These are phyloP conservation scores for Rhamnusium bicolor DNA, from an alignment of 2,888 invertebrate genomes.

Conservation along the genomic window DNA sequence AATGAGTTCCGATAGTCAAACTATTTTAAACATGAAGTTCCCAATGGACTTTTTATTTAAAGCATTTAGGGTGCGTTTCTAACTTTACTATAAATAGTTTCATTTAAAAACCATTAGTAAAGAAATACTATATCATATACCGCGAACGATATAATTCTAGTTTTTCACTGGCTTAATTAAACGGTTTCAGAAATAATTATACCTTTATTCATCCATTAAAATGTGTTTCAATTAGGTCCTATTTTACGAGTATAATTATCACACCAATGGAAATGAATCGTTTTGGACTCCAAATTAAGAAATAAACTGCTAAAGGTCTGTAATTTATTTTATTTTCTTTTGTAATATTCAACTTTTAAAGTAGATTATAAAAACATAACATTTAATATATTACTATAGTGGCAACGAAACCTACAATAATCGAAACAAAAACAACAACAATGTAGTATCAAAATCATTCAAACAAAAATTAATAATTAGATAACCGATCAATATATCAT, in stretches of 20 bases:
- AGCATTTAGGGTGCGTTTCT: too few relatives aligned
- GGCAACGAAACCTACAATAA: too few relatives aligned
- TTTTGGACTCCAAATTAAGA: conserved; percentile 1
- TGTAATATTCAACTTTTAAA: neutral
- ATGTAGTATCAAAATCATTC: too few relatives aligned
- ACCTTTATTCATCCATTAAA: neutral
- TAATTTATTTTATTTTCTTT: conserved; percentile 4
- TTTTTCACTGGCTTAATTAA: neutral
- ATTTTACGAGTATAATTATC: conserved; percentile 2
- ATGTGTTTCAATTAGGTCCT: neutral
- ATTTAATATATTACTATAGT: too few relatives aligned
- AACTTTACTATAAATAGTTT: too few relatives aligned
- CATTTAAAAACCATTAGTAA: neutral
- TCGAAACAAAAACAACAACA: too few relatives aligned
- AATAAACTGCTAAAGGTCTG: conserved; percentile 4
- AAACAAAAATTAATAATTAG: too few relatives aligned
- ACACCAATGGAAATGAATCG: neutral
- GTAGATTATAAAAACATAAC: too few relatives aligned
- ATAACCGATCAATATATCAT: too few relatives aligned
- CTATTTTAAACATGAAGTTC: too few relatives aligned
- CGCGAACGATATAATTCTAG: neutral
- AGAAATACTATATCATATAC: neutral
- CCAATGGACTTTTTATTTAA: too few relatives aligned
- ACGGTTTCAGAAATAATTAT: conserved; percentile 1
- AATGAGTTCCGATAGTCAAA: too few relatives aligned